Percentiles rank a stretch among this genome's conserved stretches.
These are phyloP conservation scores for Rhynchonema sp. DNA, from an alignment of 2,888 invertebrate genomes.

Conservation along the genomic window DNA sequence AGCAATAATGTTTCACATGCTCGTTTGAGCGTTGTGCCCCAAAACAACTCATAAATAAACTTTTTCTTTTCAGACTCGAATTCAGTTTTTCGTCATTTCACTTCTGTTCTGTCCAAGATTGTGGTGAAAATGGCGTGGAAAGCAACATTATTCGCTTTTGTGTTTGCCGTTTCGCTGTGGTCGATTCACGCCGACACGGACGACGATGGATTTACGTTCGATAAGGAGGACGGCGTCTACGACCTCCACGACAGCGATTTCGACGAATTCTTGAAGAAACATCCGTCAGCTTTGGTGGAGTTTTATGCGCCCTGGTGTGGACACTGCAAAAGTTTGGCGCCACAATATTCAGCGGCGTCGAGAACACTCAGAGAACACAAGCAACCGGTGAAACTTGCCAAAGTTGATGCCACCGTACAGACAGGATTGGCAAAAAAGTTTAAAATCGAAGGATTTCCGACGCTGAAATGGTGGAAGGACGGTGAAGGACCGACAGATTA, in stretches of 20 bases:
- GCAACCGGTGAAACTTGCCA: conserved; percentile 16
- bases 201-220: background rate
- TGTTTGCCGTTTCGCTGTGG: too few species aligned
- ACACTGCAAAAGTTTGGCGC: conserved; percentile 35
- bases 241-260: conserved; percentile 24
- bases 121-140: too few species aligned
- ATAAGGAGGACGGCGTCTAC: conserved; percentile 3
- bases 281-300: conserved; percentile 36
- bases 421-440: conserved; percentile 31
- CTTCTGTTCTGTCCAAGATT: too few species aligned
- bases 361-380: conserved; percentile 9
- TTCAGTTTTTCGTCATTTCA: too few species aligned
- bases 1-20: too few species aligned
- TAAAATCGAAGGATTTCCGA: conserved; percentile 37
- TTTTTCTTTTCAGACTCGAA: too few species aligned
- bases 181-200: background rate
- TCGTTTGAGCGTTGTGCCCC: too few species aligned
- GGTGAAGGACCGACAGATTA: conserved; percentile 34
- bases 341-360: conserved; percentile 38
- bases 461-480: conserved; percentile 36
- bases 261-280: conserved; percentile 20
- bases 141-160: too few species aligned
- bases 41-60: too few species aligned
- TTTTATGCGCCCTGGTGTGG: conserved; percentile 44
- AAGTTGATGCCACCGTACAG: conserved; percentile 36